Percentiles rank a stretch among this genome's conserved stretches.
These are phyloP conservation scores for Toxotes chatareus DNA, from an alignment of 2,113 vertebrate species.

Conservation along the genomic window DNA sequence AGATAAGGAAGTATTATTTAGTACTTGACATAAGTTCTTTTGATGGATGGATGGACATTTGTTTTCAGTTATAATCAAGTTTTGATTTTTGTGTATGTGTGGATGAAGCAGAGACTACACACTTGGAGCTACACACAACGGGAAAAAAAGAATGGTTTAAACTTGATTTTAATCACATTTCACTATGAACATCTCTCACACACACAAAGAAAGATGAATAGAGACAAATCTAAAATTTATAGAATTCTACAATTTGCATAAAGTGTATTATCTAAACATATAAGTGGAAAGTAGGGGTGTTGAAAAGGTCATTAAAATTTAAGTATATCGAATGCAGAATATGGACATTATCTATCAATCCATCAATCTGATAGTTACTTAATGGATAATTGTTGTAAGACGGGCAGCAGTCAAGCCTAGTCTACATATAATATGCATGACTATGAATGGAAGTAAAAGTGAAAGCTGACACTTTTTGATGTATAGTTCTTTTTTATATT, in stretches of 20 bases:
- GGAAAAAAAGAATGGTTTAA: conserved; percentile 84
- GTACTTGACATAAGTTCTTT: conserved; percentile 53
- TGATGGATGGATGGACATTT: conserved; percentile 46
- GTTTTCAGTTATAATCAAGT: conserved; percentile 19
- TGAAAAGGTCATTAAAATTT: conserved; percentile 92
- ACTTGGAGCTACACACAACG: conserved; percentile 19
- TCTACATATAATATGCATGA: conserved; percentile 92
- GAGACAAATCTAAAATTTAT: conserved; percentile 99
- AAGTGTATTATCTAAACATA: conserved; percentile 94
- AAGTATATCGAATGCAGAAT: conserved; percentile 85
- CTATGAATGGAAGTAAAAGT: conserved; percentile 85
- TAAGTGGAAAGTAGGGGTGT: conserved; percentile 88
- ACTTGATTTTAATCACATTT: conserved; percentile 87
- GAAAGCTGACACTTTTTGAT: conserved; percentile 91
- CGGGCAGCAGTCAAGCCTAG: conserved; percentile 83
- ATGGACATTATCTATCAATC: conserved; percentile 90
- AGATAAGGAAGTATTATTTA: conserved; percentile 57
- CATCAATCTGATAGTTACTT: conserved; percentile 91
- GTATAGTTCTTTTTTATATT: conserved; percentile 98
- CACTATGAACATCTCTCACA: conserved; percentile 82
- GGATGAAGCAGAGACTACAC: neutral
- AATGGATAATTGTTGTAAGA: conserved; percentile 92
- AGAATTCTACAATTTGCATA: conserved; percentile 95
- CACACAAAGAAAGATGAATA: conserved; percentile 88
- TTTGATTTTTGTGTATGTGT: conserved; percentile 7